A percentile compares a stretch with the other conserved stretches of the same genome.
phyloP scores from a whole-genome alignment of 1,140 invertebrate genomes.

The Anoplophora glabripennis region DNA sequence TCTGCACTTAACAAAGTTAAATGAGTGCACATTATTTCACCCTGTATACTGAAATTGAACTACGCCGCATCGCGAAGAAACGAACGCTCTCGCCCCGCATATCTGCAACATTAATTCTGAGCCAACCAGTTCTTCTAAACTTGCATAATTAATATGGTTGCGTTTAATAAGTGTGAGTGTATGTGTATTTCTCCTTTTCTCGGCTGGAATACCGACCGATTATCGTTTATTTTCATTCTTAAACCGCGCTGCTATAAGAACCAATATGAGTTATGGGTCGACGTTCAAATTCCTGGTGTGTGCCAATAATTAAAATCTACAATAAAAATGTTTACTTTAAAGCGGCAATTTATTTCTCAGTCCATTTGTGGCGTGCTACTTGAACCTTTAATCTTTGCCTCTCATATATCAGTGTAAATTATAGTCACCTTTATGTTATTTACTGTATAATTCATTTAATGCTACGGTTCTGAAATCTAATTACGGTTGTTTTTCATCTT shows the following conservation, averaged over 20 bases:
- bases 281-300: constrained; percentile 4
- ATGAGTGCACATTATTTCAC: no score
- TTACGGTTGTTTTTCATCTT: no score
- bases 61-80: no score
- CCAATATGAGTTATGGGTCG: neutral
- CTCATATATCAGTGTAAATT: no score
- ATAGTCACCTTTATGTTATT: no score
- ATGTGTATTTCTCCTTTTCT: neutral
- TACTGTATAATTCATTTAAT: no score
- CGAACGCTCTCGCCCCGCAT: neutral
- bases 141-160: constrained; percentile 1
- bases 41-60: no score
- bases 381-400: neutral
- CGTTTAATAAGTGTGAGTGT: neutral
- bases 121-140: neutral
- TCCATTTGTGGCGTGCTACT: neutral
- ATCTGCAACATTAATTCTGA: neutral
- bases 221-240: constrained; percentile 3
- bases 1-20: no score
- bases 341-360: neutral
- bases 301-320: constrained; percentile 4
- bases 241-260: neutral
- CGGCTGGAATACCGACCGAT: neutral
- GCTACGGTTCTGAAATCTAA: no score
- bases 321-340: neutral